Evolutionary conservation across 1,140 invertebrate genomes (phyloP).

Genomic region (Orius insidiosus): DNA sequence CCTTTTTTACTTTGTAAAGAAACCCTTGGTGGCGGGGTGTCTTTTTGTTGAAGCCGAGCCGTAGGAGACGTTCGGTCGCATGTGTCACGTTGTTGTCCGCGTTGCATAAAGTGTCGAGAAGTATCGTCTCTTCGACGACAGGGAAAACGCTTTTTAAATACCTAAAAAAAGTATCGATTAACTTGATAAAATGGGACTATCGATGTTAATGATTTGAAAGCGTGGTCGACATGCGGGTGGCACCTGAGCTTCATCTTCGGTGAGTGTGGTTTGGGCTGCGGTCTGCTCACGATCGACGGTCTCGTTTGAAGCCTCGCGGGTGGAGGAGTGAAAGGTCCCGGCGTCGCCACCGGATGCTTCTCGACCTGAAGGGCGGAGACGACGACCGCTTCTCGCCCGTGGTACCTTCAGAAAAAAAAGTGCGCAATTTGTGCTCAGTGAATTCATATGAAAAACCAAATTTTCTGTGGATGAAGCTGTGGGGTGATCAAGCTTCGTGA

Average conservation of each 20-base stretch:
- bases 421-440: not conserved
- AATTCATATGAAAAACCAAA: not conserved
- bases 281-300: constrained; percentile 27
- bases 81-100: constrained; percentile 78
- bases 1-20: constrained; percentile 21
- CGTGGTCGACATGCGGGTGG: not conserved
- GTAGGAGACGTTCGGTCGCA: constrained; percentile 56
- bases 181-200: not conserved
- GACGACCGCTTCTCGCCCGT: constrained; percentile 80
- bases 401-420: constrained; percentile 46
- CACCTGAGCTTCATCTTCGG: constrained; percentile 85
- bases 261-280: constrained; percentile 43
- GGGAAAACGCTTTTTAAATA: constrained; percentile 83
- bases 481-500: too few species aligned
- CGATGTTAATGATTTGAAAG: not conserved
- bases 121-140: constrained; percentile 74
- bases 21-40: constrained; percentile 27
- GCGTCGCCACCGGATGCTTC: constrained; percentile 74
- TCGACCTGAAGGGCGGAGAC: constrained; percentile 84
- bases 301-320: constrained; percentile 23
- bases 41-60: constrained; percentile 66
- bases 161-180: constrained; percentile 29
- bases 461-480: not conserved
- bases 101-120: constrained; percentile 63
- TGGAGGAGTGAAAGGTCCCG: constrained; percentile 48